Conservation (phyloP, 2,797 vertebrate genomes). For the Melanotaenia trifasciata region DNA sequence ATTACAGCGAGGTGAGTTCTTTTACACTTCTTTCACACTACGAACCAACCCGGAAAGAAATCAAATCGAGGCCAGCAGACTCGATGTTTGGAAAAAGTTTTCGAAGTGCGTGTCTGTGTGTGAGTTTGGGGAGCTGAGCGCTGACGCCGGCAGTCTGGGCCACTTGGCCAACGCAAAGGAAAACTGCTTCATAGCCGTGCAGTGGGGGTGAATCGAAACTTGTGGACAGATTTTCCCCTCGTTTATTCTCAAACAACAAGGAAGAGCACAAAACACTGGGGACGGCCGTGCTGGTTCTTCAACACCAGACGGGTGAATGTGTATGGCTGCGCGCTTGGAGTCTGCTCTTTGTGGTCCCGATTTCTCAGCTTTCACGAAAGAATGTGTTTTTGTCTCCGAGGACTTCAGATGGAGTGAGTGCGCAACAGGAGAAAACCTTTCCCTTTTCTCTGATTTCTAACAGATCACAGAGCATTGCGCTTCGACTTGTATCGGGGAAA, state of each 20-base stretch:
- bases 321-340: conserved; percentile 19
- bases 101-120: conserved; percentile 68
- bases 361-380: conserved; percentile 58
- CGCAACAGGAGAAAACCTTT: conserved; percentile 59
- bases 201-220: conserved; percentile 65
- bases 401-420: conserved; percentile 77
- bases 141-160: conserved; percentile 85
- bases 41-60: neutral
- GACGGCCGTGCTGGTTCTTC: neutral
- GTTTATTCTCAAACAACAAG: conserved; percentile 17
- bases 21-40: conserved; percentile 30
- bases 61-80: conserved; percentile 14
- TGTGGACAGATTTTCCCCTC: conserved; percentile 23
- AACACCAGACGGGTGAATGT: conserved; percentile 13
- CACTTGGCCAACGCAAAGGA: conserved; percentile 76
- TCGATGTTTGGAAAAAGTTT: conserved; percentile 69
- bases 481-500: conserved; percentile 4
- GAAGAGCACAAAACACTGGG: conserved; percentile 9
- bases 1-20: conserved; percentile 85
- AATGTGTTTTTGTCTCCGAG: conserved; percentile 74
- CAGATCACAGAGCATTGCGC: neutral
- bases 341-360: conserved; percentile 49
- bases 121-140: conserved; percentile 69
- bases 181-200: conserved; percentile 54
- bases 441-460: conserved; percentile 4